Base-by-base conservation (phyloP, 2,888 invertebrate genomes). In the Ctena decussata region DNA sequence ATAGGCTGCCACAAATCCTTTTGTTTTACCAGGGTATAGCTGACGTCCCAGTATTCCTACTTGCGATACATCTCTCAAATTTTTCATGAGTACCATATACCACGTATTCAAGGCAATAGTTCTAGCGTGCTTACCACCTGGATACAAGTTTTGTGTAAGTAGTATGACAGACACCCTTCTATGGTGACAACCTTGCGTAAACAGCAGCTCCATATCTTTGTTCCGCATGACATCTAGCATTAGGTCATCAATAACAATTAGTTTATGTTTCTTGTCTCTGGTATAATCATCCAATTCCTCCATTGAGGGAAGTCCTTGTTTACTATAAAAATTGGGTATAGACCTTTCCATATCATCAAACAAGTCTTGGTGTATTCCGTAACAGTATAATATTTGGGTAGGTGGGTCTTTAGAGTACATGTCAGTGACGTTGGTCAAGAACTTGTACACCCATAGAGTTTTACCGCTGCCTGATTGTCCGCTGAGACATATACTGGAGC, bases 401-500 rank as follows among this genome's bases (percentile, higher is more conserved):
- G 86, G 89, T 0, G 86, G 79, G 3, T 84, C 85, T 71, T 60
- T 75, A 1, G 41, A 18, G 72, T 82, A 86, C 84, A 89, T 86
- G 21, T 65, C 30, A 0, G 21, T 0, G 1, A 85, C 18, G 60
- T 89, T 57, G 8, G 39, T 24, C 27, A 86, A 73, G 32, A 86
- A 77, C 30, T 49, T 74, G 44, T 83, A 78, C 24, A 82, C 79
- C 80, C 86, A 89, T 37, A 73, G 75, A 12, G 86, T 84, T 76
- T 89, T 84, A 21, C 86, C 84, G 27, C 73, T 74, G 32, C 82
- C 84, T 0, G 86, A 86, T 69, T 77, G 80, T 30, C 86, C 84
- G 18, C 78, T 77, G 49, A 86, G 57, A 39, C 84, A 82, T 11
- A 85, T 81, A 72, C 89, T 89, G 21, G 79, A 79, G 53, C 87